phyloP scores from a whole-genome alignment of 2,888 invertebrate species.

The Chalcis sispes region DNA sequence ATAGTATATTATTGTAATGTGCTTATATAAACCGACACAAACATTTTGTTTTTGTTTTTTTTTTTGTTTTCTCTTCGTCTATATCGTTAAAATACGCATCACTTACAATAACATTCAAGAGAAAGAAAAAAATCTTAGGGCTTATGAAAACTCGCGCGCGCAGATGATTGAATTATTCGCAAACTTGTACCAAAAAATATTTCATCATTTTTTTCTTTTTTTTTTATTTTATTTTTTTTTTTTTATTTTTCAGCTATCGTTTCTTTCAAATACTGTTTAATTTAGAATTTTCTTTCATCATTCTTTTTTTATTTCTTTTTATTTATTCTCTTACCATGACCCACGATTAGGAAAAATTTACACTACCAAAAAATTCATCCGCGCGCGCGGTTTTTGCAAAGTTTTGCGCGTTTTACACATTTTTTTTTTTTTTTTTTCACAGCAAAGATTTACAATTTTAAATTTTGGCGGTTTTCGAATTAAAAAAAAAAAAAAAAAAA shows the following conservation, averaged over 20 bases:
- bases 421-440: too few relatives aligned
- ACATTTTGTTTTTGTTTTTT: slow-evolving; percentile 8
- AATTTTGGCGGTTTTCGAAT: too few relatives aligned
- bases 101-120: slow-evolving; percentile 7
- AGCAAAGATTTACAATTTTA: too few relatives aligned
- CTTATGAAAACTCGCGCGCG: slow-evolving; percentile 12
- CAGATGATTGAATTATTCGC: slow-evolving; percentile 13
- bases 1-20: slow-evolving; percentile 38
- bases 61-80: too few relatives aligned
- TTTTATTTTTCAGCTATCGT: neutral
- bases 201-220: neutral
- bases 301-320: too few relatives aligned
- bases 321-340: neutral
- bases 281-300: slow-evolving; percentile 1
- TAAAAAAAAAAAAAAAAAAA: slow-evolving; percentile 22
- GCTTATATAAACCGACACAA: slow-evolving; percentile 37
- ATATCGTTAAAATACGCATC: slow-evolving; percentile 1
- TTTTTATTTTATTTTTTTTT: neutral
- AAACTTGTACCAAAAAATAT: slow-evolving; percentile 11
- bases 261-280: neutral
- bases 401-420: slow-evolving; percentile 20
- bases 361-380: slow-evolving; percentile 15
- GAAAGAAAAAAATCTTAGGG: slow-evolving; percentile 19
- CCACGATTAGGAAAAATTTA: neutral
- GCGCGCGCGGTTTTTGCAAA: slow-evolving; percentile 14